These are phyloP conservation scores for Coelinius sp. DNA, from an alignment of 2,888 invertebrate species.

Conservation along the genomic window DNA sequence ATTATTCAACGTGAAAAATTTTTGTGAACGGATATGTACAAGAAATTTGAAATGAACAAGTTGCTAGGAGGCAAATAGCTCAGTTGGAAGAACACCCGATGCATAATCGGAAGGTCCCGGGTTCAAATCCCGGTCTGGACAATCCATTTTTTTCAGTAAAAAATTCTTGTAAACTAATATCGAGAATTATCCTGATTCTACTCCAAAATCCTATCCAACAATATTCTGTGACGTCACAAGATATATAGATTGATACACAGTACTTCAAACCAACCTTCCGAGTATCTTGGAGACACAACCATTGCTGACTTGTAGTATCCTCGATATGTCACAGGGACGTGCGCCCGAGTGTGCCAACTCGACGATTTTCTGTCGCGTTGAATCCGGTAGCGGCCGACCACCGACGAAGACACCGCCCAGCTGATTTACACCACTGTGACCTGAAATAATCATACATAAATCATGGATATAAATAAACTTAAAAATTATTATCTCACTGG, in stretches of 20 bases:
- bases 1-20: slow-evolving; percentile 1
- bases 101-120: too few species aligned
- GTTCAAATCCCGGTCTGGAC: too few species aligned
- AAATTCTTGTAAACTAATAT: too few species aligned
- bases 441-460: slow-evolving; percentile 66
- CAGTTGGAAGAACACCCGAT: too few species aligned
- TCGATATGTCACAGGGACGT: slow-evolving; percentile 97
- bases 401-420: slow-evolving; percentile 99
- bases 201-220: too few species aligned
- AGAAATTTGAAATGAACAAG: neutral
- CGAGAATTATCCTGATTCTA: too few species aligned
- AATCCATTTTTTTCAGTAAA: too few species aligned
- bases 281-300: slow-evolving; percentile 99
- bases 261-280: slow-evolving; percentile 83
- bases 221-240: too few species aligned
- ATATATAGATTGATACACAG: slow-evolving; percentile 47
- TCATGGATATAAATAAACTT: neutral
- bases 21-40: neutral
- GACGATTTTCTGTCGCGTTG: slow-evolving; percentile 98
- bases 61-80: too few species aligned
- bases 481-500: too few species aligned
- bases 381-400: slow-evolving; percentile 97
- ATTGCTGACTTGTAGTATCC: slow-evolving; percentile 98
- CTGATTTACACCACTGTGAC: slow-evolving; percentile 99
- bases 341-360: slow-evolving; percentile 98